phyloP scores from a whole-genome alignment of 2,113 vertebrate species.

The Hyperopisus bebe region DNA sequence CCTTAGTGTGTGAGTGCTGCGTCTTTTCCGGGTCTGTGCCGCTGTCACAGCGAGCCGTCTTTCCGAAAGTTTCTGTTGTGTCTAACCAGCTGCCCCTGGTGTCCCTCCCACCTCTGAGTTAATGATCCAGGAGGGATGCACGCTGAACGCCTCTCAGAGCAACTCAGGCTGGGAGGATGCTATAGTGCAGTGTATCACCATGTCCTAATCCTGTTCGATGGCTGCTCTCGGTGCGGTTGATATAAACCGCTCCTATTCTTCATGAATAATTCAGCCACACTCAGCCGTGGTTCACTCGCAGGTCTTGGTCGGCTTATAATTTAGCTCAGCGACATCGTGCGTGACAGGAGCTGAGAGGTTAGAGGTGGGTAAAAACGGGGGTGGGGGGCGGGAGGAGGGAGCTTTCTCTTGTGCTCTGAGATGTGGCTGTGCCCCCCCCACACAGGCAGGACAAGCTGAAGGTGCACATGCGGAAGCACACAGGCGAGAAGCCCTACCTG shows the following conservation, averaged over 20 bases:
- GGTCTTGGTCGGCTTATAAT: slow-evolving; percentile 19
- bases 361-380: not conserved
- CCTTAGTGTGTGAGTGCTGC: not conserved
- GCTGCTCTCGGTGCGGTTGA: slow-evolving; percentile 57
- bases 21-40: slow-evolving; percentile 28
- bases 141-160: slow-evolving; percentile 29
- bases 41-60: slow-evolving; percentile 18
- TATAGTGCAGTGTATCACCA: slow-evolving; percentile 14
- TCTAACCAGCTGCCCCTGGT: not conserved
- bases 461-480: slow-evolving; percentile 97
- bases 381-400: no score
- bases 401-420: not conserved
- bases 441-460: slow-evolving; percentile 98
- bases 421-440: slow-evolving; percentile 10
- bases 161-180: slow-evolving; percentile 42
- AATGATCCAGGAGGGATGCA: slow-evolving; percentile 41
- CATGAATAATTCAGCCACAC: slow-evolving; percentile 60
- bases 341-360: not conserved
- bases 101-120: not conserved
- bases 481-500: slow-evolving; percentile 95
- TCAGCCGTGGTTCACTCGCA: slow-evolving; percentile 49
- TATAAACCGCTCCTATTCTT: slow-evolving; percentile 63
- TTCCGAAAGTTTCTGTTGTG: not conserved
- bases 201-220: slow-evolving; percentile 61
- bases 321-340: not conserved